Percentiles rank a stretch among this genome's conserved stretches.
Evolutionary conservation across 2,888 invertebrate genomes (phyloP).

Genomic region (Marasmarcha lunaedactyla): DNA sequence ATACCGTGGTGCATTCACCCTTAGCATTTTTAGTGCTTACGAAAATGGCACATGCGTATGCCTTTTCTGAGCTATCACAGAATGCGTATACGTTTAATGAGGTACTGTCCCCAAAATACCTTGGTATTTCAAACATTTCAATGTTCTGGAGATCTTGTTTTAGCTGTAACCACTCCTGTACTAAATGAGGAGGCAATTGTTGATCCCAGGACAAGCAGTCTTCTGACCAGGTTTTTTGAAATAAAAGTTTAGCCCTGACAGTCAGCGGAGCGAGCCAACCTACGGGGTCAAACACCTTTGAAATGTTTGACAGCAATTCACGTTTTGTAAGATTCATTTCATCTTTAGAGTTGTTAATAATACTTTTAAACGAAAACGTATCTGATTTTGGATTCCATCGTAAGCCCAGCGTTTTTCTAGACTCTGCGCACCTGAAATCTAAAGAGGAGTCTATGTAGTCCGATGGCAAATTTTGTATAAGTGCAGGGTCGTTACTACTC

Average conservation of each 20-base stretch:
- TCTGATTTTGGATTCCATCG: slow-evolving; percentile 8
- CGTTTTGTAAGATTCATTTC: slow-evolving; percentile 4
- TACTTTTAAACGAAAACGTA: slow-evolving; percentile 5
- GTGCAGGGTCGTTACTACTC: slow-evolving; percentile 8
- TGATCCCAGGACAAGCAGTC: background rate
- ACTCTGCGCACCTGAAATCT: slow-evolving; percentile 7
- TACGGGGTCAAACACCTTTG: slow-evolving; percentile 12
- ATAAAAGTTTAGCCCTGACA: slow-evolving; percentile 8
- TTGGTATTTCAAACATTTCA: slow-evolving; percentile 2
- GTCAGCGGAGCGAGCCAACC: slow-evolving; percentile 11
- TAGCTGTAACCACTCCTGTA: slow-evolving; percentile 6
- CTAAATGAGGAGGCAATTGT: background rate
- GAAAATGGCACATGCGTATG: slow-evolving; percentile 9
- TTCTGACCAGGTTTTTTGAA: slow-evolving; percentile 8
- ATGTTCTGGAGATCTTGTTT: slow-evolving; percentile 5
- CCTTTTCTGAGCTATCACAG: slow-evolving; percentile 1
- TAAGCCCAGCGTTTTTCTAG: slow-evolving; percentile 10
- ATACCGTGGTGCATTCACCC: background rate
- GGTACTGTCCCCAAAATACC: slow-evolving; percentile 5
- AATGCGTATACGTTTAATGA: slow-evolving; percentile 7
- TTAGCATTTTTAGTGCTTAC: background rate
- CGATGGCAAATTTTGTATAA: slow-evolving; percentile 4
- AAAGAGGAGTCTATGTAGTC: slow-evolving; percentile 3
- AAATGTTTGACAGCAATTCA: slow-evolving; percentile 9
- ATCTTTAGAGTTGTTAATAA: background rate